Evolutionary conservation across 2,797 vertebrate genomes (phyloP).

Genomic region (Myotis myotis): DNA sequence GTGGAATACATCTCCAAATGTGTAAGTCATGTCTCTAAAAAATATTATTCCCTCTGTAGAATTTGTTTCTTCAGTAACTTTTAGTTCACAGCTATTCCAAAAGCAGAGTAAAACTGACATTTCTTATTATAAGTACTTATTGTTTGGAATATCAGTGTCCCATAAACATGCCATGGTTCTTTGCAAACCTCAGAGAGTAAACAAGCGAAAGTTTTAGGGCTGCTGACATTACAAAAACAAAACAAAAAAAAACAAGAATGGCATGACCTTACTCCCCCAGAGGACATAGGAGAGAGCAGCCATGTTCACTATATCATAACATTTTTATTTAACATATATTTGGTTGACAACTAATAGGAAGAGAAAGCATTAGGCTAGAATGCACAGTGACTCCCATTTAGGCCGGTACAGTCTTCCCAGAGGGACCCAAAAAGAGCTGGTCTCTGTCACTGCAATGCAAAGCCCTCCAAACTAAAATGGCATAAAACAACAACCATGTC

Average conservation of each 20-base stretch:
- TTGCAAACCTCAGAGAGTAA: conserved; percentile 2
- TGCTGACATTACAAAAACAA: not conserved
- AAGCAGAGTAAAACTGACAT: not conserved
- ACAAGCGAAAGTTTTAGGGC: not conserved
- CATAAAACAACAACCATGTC: not conserved
- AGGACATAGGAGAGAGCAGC: not conserved
- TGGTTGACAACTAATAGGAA: not conserved
- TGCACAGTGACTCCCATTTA: not conserved
- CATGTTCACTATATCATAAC: not conserved
- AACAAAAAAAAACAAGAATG: not conserved
- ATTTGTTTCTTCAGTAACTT: not conserved
- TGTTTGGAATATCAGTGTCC: not conserved
- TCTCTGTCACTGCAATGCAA: not conserved
- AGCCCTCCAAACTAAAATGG: not conserved
- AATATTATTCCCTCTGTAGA: not conserved
- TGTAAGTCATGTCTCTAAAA: not conserved
- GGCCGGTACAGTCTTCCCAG: accelerated
- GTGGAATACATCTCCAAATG: not conserved
- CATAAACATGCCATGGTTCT: not conserved
- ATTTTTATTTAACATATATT: conserved; percentile 52
- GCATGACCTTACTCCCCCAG: not conserved
- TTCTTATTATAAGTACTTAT: not conserved
- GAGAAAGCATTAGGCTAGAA: not conserved
- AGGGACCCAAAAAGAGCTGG: not conserved
- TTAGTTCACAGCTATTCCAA: not conserved